These are phyloP conservation scores for Hyperopisus bebe DNA, from an alignment of 2,113 vertebrate species.

Conservation along the genomic window DNA sequence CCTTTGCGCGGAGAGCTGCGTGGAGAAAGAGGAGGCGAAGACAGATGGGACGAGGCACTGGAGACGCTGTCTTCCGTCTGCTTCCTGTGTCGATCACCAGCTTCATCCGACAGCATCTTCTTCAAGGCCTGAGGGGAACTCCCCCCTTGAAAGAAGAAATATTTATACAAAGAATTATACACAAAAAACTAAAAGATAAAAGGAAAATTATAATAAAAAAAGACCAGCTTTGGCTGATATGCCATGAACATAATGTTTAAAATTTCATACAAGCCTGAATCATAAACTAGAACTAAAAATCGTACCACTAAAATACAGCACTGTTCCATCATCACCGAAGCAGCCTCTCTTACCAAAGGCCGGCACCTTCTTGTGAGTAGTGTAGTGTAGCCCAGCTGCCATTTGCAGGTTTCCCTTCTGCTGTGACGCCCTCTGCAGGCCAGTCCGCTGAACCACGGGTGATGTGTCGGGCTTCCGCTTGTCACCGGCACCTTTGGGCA, in stretches of 20 bases:
- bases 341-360: constrained; percentile 75
- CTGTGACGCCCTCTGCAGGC: constrained; percentile 70
- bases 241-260: background rate
- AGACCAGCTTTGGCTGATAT: background rate
- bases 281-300: background rate
- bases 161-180: background rate
- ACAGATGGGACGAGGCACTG: constrained; percentile 80
- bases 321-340: background rate
- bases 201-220: too few relatives aligned
- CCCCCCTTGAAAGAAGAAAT: constrained; percentile 65
- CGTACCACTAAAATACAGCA: background rate
- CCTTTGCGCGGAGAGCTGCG: constrained; percentile 96
- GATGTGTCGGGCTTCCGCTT: constrained; percentile 85
- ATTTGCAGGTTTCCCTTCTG: constrained; percentile 80
- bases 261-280: background rate
- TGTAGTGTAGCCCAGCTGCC: constrained; percentile 84
- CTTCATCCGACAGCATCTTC: constrained; percentile 97
- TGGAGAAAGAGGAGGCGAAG: constrained; percentile 89
- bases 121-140: constrained; percentile 97
- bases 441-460: constrained; percentile 81
- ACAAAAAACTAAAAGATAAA: too few relatives aligned
- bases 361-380: constrained; percentile 89
- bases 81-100: constrained; percentile 76
- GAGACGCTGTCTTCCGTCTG: constrained; percentile 80
- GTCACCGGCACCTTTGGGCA: constrained; percentile 84